These are phyloP conservation scores for Sphenopsis melanotis DNA, from an alignment of 2,797 vertebrate species.

Conservation along the genomic window DNA sequence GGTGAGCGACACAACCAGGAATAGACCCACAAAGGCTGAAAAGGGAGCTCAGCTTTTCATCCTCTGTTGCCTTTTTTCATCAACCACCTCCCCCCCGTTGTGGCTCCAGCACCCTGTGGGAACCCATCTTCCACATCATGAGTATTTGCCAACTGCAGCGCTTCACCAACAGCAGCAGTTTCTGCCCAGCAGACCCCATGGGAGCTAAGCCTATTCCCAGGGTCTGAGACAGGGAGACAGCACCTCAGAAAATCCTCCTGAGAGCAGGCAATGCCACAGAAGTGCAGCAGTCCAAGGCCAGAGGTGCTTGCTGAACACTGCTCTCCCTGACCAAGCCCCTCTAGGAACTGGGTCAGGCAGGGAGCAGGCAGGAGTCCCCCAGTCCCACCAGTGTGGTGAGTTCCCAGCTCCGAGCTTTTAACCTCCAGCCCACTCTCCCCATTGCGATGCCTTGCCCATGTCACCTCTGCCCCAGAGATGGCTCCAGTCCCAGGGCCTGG, in stretches of 20 bases:
- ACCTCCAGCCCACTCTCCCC: neutral
- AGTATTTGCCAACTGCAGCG: neutral
- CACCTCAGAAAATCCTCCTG: neutral
- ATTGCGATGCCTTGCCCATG: accelerated
- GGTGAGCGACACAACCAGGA: constrained; percentile 24
- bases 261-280: neutral
- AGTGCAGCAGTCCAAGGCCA: neutral
- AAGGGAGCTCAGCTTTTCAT: constrained; percentile 22
- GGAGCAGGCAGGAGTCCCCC: neutral
- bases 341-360: neutral
- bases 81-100: neutral
- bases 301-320: neutral
- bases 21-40: constrained; percentile 33
- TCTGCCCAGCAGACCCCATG: neutral
- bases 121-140: neutral
- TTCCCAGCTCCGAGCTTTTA: neutral
- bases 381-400: neutral
- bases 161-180: neutral
- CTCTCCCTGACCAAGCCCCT: neutral
- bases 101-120: neutral
- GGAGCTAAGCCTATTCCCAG: neutral
- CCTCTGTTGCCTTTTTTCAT: neutral
- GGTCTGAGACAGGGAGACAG: accelerated
- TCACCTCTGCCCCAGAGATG: neutral
- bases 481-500: neutral